Evolutionary conservation across 2,797 vertebrate species (phyloP).

Genomic region (Hoplostethus mediterraneus): DNA sequence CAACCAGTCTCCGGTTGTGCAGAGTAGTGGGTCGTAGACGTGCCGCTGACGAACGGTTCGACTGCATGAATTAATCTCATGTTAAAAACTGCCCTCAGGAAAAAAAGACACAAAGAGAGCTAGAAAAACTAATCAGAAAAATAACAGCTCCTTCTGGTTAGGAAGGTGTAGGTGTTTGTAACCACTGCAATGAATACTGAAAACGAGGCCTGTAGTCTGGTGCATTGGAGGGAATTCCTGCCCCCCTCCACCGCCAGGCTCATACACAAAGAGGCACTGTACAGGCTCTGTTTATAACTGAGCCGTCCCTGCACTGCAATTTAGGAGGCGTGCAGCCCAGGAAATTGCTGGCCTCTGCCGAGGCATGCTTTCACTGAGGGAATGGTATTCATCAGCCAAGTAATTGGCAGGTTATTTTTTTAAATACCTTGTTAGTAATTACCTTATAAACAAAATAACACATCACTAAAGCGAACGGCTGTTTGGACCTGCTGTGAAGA

Average conservation of each 20-base stretch:
- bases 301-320: conserved; percentile 93
- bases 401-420: conserved; percentile 93
- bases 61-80: conserved; percentile 19
- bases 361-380: conserved; percentile 93
- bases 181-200: conserved; percentile 82
- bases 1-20: no score
- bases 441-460: conserved; percentile 95
- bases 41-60: no score
- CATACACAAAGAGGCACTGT: conserved; percentile 94
- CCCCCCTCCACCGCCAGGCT: conserved; percentile 66
- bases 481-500: conserved; percentile 82
- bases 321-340: conserved; percentile 94
- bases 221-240: conserved; percentile 86
- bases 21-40: no score
- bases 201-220: conserved; percentile 88
- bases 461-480: conserved; percentile 78
- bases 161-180: conserved; percentile 48
- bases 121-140: conserved; percentile 42
- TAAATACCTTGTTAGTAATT: conserved; percentile 97
- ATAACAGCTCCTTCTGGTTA: conserved; percentile 46
- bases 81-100: conserved; percentile 29
- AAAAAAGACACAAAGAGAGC: neutral
- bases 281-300: conserved; percentile 84
- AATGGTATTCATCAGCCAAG: conserved; percentile 92
- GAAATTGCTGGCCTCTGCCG: conserved; percentile 95